Evolutionary conservation across 2,797 vertebrate species (phyloP).

Genomic region (Podarcis lilfordi): DNA sequence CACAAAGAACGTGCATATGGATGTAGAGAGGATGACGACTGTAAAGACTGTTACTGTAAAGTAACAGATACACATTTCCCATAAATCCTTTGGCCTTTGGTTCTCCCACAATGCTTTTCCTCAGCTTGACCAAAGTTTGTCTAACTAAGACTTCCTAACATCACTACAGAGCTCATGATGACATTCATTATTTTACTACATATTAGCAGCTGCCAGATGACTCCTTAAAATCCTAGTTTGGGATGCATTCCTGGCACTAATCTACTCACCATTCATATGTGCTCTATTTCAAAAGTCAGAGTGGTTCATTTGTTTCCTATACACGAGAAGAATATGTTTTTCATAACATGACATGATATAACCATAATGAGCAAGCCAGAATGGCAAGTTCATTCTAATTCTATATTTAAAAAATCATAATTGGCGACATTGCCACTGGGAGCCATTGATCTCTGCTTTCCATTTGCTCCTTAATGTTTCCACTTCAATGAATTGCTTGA

Average conservation of each 20-base stretch:
- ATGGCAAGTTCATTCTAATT: conserved; percentile 75
- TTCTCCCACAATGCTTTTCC: no score
- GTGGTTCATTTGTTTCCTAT: conserved; percentile 66
- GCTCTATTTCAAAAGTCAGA: conserved; percentile 62
- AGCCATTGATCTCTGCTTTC: conserved; percentile 75
- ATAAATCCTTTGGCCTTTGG: no score
- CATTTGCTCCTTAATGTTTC: conserved; percentile 76
- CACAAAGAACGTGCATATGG: no score
- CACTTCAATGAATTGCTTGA: conserved; percentile 74
- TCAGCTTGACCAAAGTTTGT: no score
- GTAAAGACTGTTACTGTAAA: no score
- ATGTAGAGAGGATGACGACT: no score
- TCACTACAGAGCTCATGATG: no score
- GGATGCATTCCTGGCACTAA: conserved; percentile 56
- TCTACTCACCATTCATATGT: conserved; percentile 31
- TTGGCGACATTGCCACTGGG: conserved; percentile 72
- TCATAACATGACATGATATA: conserved; percentile 70
- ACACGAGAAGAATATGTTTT: conserved; percentile 58
- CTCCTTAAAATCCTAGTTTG: conserved; percentile 56
- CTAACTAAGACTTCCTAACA: no score
- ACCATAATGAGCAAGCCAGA: conserved; percentile 66
- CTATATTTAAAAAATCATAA: conserved; percentile 64
- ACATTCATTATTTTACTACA: not conserved
- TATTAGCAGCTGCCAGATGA: conserved; percentile 59
- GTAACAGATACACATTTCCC: no score